These are phyloP conservation scores for Hippolais icterina DNA, from an alignment of 2,113 vertebrate genomes.

Conservation along the genomic window DNA sequence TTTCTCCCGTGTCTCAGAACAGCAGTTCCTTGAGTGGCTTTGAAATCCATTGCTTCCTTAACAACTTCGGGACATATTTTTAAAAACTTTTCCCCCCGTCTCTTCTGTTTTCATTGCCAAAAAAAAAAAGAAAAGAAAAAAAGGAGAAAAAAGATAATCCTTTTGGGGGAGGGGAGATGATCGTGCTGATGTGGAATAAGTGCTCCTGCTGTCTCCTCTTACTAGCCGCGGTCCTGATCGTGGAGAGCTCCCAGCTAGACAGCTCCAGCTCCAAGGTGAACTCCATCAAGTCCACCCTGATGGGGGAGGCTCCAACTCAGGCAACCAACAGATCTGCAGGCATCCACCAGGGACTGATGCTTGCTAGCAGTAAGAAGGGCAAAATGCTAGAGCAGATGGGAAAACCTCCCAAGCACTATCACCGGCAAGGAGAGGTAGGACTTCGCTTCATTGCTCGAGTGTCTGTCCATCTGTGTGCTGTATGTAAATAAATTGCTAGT, in stretches of 20 bases:
- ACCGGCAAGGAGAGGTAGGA: conserved; percentile 64
- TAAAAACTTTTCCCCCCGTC: not conserved
- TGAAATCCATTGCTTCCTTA: conserved; percentile 12
- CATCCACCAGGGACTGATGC: conserved; percentile 73
- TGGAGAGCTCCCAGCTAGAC: conserved; percentile 84
- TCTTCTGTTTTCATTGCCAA: not conserved
- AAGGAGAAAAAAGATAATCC: not conserved
- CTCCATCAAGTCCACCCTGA: conserved; percentile 88
- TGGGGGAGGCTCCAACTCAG: conserved; percentile 81
- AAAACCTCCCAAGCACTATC: conserved; percentile 52
- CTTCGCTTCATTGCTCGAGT: not conserved
- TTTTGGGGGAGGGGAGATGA: conserved; percentile 73
- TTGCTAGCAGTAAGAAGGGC: conserved; percentile 84
- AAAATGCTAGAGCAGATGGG: conserved; percentile 87
- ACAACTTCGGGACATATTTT: conserved; percentile 11
- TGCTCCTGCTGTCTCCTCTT: conserved; percentile 82
- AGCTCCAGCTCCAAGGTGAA: conserved; percentile 85
- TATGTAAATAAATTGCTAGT: not conserved
- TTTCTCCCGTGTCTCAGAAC: not conserved
- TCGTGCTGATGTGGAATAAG: conserved; percentile 79
- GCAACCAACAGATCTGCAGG: conserved; percentile 82
- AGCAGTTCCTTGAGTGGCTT: conserved; percentile 5
- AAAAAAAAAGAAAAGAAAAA: not conserved
- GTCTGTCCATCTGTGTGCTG: not conserved
- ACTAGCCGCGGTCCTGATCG: conserved; percentile 82